Evolutionary conservation across 2,113 vertebrate genomes (phyloP), one percentile per base, ranked within the genome.

Genomic region (Marmota flaviventris): DNA sequence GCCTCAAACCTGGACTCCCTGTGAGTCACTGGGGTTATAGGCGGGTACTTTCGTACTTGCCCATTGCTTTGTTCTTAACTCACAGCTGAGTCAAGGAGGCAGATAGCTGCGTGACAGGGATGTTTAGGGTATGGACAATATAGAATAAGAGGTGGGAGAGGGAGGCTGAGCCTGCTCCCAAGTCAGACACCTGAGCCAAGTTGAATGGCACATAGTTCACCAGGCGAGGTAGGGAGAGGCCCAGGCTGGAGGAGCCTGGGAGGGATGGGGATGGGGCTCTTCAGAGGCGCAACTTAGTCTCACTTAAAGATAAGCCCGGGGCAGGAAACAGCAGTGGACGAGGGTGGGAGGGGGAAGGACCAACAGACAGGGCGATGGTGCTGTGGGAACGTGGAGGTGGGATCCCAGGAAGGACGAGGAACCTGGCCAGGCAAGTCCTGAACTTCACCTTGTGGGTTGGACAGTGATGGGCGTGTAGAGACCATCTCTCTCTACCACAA

Each of bases 281-380:
- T 34, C 37, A 17, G 70, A 32, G 32, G 17, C 39, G 29, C n/a
- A 45, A 10, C 9, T 34, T 7, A 5, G 10, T 22, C n/a, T 53
- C 11, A 20, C 4, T 29, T 0, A 0, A 25, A 16, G 70, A 3
- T 4, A 72, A 32, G 29, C 8, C 2, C 0, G 1, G 32, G 4
- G 24, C 32, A 25, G 45, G n/a, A 58, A 34, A 8, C 3, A 42
- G 29, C 53, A 51, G 3, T 0, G 42, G n/a, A 13, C 14, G 45
- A 89, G 69, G 9, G 61, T 83, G 14, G 17, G 16, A 11, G 8
- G 34, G n/a, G 29, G 39, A 76, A 82, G 37, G n/a, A 13, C 51
- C 70, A 63, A 45, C 11, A 1, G 58, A 32, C 45, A 34, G 22
- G 18, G 20, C 22, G 1, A 0, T 9, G 39, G 32, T 39, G 17